A percentile compares a stretch with the other conserved stretches of the same genome.
These are phyloP conservation scores for Grapholita molesta DNA, from an alignment of 1,140 invertebrate genomes.

Conservation along the genomic window DNA sequence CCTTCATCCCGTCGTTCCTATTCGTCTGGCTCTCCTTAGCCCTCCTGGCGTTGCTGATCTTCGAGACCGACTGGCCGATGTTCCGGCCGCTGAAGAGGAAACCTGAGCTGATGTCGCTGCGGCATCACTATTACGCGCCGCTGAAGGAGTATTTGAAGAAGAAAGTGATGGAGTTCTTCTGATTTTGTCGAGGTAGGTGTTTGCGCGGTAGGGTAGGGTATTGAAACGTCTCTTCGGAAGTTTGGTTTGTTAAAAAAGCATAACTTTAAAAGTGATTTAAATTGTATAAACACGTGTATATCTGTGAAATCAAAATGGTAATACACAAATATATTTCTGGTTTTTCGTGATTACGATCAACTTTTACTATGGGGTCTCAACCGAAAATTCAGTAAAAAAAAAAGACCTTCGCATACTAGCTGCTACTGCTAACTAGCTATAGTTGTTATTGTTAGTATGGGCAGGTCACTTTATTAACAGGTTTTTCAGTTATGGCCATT, in stretches of 20 bases:
- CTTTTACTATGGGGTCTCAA: too few relatives aligned
- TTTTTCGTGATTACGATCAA: too few relatives aligned
- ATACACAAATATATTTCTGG: too few relatives aligned
- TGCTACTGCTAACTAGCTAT: too few relatives aligned
- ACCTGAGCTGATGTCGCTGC: constrained; percentile 88
- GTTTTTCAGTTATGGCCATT: too few relatives aligned
- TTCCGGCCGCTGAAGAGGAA: constrained; percentile 84
- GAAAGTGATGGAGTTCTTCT: constrained; percentile 73
- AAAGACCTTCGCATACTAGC: too few relatives aligned
- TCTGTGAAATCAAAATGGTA: too few relatives aligned
- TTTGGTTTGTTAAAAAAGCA: background rate
- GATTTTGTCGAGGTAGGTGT: constrained; percentile 37
- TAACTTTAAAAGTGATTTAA: background rate
- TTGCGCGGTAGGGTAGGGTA: background rate
- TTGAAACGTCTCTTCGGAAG: background rate
- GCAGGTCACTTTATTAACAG: too few relatives aligned
- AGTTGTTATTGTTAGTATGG: too few relatives aligned
- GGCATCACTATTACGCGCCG: constrained; percentile 90
- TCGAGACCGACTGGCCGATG: constrained; percentile 86
- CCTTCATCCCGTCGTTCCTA: constrained; percentile 86
- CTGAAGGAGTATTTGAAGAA: constrained; percentile 85
- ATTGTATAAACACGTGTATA: too few relatives aligned
- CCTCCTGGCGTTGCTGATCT: constrained; percentile 82
- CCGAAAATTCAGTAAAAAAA: too few relatives aligned
- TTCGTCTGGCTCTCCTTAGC: constrained; percentile 83